Evolutionary conservation across 2,888 invertebrate species (phyloP), one percentile per base, ranked within the genome.

Genomic region (Mongoloraphidia duomilia): DNA sequence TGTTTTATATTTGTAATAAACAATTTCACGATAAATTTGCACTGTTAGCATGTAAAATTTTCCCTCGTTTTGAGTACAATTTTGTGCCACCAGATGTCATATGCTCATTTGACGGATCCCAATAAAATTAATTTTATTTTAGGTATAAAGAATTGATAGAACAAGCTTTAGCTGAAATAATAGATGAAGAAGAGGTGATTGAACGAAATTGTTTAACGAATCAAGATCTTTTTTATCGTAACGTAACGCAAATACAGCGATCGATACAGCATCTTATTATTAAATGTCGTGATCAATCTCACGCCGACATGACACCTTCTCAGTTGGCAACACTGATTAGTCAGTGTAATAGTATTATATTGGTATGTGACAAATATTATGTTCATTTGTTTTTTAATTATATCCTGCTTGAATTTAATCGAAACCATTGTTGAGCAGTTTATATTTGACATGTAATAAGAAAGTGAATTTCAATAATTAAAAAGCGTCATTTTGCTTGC

Each of bases 141-240:
- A 54, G 60, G 11, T 60, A 60, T 52, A 54, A 63, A 2, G 58
- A 66, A 57, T 53, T 73, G 51, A 64, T 82, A 53, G 75, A 79
- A 52, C 64, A 69, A 48, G 77, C 77, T 11, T 75, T 84, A 9
- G 73, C 74, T 52, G 63, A 66, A 35, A 73, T 75, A 1, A 66
- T 80, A 2, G 60, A 63, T 9, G 60, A 67, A 17, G 65, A 67
- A 59, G 64, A 70, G 51, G 63, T 72, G 26, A 26, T 26, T 26
- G 26, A 26, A 6, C 26, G 26, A 6, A 26, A 26, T 26, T 26
- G 66, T 49, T 66, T 86, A n/a, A 81, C 81, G 0, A 65, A 76
- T 3, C 82, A 83, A 56, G 87, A 88, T 65, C 63, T 86, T 40
- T 87, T 87, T 65, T 88, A 80, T 63, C 77, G 84, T 41, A 77